Base-by-base conservation (phyloP, 1,140 invertebrate genomes). In the Hyles vespertilio region DNA sequence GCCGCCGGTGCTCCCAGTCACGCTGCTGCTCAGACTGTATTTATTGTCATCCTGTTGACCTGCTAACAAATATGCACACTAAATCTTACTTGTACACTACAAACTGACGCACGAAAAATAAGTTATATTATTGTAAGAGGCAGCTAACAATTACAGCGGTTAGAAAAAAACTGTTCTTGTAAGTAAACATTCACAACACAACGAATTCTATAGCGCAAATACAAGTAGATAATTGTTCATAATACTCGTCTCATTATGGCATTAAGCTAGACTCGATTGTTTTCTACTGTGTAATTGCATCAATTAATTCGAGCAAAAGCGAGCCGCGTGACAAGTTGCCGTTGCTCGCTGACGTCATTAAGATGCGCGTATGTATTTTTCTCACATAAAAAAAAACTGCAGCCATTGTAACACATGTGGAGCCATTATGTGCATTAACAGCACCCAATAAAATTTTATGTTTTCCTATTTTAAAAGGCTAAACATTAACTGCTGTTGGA, bases 31-130 rank as follows among this genome's bases (percentile, higher is more conserved):
- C 33, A 84, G 71, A 9, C 73, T 63, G 58, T 87, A 89, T 64
- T 90, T 90, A 64, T 77, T 88, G 47, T 89, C 87, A 67, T 89
- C 89, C 69, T 89, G 85, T 74, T 86, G 79, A 81, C 77, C 87
- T 90, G 69, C 61, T 44, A 57, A 74, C 33, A 67, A 63, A 57
- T 7, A 44, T 45, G 11, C 9, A 54, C 33, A 12, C 11, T 3
- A 52, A 52, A 10, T 36, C 8, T 22, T 22, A 22, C 22, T 22
- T 22, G 22, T 22, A 22, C 22, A 22, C 8, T 40, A 40, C 4
- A 40, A 40, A 40, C 36, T 2, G 5, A 40, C 3, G 8, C 36
- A 8, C 5, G 36, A 40, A 40, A 40, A 40, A 40, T 40, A 40
- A 40, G 36, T 1, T 40, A 40, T 8, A 40, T 8, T 40, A 40